Evolutionary conservation across 2,888 invertebrate species (phyloP), one percentile per base, ranked within the genome.

Genomic region (Drosophila kanekoi): DNA sequence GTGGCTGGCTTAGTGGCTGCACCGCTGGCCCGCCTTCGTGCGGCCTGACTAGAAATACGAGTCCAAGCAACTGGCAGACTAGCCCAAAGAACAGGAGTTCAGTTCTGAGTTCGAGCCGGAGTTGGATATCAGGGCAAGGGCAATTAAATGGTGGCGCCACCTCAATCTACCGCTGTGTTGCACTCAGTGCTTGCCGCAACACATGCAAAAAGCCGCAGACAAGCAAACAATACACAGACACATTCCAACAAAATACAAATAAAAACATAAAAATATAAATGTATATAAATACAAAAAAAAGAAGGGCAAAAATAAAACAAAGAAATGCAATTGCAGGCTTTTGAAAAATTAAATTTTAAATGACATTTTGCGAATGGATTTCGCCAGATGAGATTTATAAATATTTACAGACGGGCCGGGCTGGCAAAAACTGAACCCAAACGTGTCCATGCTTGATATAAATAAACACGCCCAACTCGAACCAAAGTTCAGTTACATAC

Each of bases 271-370:
- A 43, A 20, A 23, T 8, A 52, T 16, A 52, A 28, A 52, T 40
- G 28, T 10, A 52, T 37, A 49, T 16, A 44, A 9, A 18, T 33
- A 13, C 18, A 48, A 44, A 14, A 49, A 40, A 38, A 33, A 20
- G 10, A 49, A 37, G 58, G 8, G 23, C 0, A 1, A 0, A 41
- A 20, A 41, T 41, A 59, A 53, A 45, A 40, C 18, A 51, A 54
- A 37, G 20, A 44, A 62, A 33, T 47, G 23, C 60, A 56, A 41
- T 48, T 43, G 35, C 48, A 20, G 67, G 43, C 48, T 54, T 54
- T 77, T 77, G 61, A 77, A 64, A 69, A 77, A 81, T 82, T 72
- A 68, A 49, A 71, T 67, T 72, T 56, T 58, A 61, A 71, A 65
- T 78, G 72, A 66, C 75, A 68, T 78, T 80, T 76, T 53, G 32